Base-by-base conservation (phyloP, 2,888 invertebrate species). In the Emesis furor region DNA sequence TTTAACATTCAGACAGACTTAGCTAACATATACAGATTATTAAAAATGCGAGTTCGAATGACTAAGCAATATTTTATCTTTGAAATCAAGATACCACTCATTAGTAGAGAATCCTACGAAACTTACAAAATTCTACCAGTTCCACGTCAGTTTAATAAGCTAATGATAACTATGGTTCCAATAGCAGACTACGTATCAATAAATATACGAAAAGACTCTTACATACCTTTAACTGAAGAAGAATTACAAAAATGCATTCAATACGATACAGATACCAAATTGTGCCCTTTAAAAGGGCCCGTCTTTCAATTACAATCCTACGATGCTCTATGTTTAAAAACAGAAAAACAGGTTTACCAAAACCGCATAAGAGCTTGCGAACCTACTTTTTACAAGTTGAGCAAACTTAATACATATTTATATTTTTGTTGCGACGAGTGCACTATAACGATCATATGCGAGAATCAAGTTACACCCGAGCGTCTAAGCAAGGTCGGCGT, bases 181-280 rank as follows among this genome's bases (percentile, higher is more conserved):
- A 10, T 30, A 30, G 24, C 62, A 6, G 10, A 24, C 10, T 59
- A 59, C 14, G 24, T 59, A 24, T 17, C 32, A n/a, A n/a, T 68
- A 30, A 67, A 37, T 35, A 35, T 68, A 17, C 30, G 6, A 12
- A 62, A 62, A n/a, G 24, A 62, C 30, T 62, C 30, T 24, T 62
- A 30, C 12, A 72, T 72, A 35, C 69, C 35, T 14, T n/a, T 46
- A 24, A 12, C 30, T 46, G 14, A 51, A 69, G 37, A 59, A n/a
- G 55, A 72, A 30, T 39, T 71, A 37, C 69, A 69, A 37, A 73
- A 62, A 62, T 59, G 59, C 59, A 7, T 17, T 59, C 59, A 59
- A 7, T 59, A 59, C 59, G 59, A 59, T 17, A 17, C n/a, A 62
- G 62, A 30, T 62, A 62, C 24, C 12, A 24, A 30, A 2, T 24